Evolutionary conservation across 35 echinoderm and acorn worm species (phyloP).

Genomic region (Apostichopus parvimensis): DNA sequence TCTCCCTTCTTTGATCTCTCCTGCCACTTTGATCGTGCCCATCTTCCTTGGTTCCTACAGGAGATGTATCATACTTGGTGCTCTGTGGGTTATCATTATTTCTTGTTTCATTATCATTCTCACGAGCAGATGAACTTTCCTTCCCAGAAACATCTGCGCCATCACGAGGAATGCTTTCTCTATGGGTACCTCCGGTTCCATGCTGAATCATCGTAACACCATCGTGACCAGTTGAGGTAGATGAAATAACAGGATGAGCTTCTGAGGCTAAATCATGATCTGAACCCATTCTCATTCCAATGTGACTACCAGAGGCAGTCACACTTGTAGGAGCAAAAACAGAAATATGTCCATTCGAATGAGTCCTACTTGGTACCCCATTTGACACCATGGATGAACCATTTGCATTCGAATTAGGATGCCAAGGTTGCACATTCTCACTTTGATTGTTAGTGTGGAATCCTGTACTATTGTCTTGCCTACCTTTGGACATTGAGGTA

Average conservation of each 20-base stretch:
- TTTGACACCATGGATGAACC: background rate
- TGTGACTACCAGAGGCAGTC: background rate
- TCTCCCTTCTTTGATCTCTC: background rate
- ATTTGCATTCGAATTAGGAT: background rate
- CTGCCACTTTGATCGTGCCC: background rate
- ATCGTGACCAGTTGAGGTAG: background rate
- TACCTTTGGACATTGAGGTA: background rate
- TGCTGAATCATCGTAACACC: background rate
- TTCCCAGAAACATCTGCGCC: background rate
- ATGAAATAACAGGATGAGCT: background rate
- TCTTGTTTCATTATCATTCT: background rate
- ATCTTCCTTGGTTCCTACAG: background rate
- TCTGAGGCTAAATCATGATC: background rate
- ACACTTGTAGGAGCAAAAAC: background rate
- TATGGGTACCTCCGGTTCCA: background rate
- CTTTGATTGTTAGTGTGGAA: background rate
- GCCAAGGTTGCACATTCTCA: background rate
- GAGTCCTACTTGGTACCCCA: background rate
- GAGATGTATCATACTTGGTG: background rate
- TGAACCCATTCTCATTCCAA: background rate
- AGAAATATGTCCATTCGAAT: background rate
- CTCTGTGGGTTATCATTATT: background rate
- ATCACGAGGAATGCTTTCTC: background rate
- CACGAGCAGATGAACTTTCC: background rate
- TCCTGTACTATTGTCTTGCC: background rate